Percentiles rank a stretch among this genome's conserved stretches.
Evolutionary conservation across 2,113 vertebrate genomes (phyloP).

Genomic region (Tamias sibiricus): DNA sequence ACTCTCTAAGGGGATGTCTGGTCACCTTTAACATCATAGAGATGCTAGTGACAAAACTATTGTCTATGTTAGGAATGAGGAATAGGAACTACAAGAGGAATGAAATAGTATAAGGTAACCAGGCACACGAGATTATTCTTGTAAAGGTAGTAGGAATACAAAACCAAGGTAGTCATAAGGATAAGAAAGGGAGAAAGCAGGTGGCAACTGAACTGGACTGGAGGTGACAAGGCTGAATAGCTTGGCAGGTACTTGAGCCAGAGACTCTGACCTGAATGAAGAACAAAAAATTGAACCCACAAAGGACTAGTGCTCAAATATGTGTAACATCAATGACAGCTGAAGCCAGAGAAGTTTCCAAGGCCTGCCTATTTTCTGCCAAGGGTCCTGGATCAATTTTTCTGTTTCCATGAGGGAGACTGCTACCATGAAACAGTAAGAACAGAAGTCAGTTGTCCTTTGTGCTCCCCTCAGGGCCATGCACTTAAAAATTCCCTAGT

Average conservation of each 20-base stretch:
- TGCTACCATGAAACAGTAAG: neutral
- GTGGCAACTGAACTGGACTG: neutral
- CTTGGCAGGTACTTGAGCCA: neutral
- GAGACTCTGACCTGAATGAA: neutral
- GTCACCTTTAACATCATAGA: neutral
- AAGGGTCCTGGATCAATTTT: neutral
- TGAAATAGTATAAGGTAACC: neutral
- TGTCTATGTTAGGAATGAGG: neutral
- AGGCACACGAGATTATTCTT: neutral
- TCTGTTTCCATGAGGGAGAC: neutral
- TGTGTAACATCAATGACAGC: neutral
- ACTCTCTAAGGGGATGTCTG: neutral
- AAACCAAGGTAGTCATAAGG: slow-evolving; percentile 22
- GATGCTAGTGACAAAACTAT: slow-evolving; percentile 1
- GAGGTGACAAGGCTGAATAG: neutral
- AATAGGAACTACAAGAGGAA: neutral
- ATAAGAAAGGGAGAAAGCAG: neutral
- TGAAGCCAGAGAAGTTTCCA: slow-evolving; percentile 8
- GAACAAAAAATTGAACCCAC: neutral
- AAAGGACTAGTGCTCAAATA: neutral
- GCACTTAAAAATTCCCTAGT: neutral
- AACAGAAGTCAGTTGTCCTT: neutral
- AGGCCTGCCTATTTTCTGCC: neutral
- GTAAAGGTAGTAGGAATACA: neutral
- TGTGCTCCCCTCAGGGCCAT: neutral